Evolutionary conservation across 1,140 invertebrate species (phyloP).

Genomic region (Platyura marginata): DNA sequence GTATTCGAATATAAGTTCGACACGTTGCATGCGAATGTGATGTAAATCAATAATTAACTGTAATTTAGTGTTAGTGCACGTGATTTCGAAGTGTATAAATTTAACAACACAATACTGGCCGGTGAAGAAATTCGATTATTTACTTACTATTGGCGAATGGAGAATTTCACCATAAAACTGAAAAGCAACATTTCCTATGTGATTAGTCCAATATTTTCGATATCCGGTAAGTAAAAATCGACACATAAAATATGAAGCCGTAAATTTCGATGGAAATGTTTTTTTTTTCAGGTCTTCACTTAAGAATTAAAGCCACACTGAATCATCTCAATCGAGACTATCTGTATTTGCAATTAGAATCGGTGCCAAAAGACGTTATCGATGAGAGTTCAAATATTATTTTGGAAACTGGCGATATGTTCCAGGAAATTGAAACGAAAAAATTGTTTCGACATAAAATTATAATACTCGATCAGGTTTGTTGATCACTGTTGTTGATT

Average conservation of each 20-base stretch:
- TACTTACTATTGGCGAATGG: slow-evolving; percentile 21
- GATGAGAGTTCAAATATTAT: slow-evolving; percentile 9
- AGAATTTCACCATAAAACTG: slow-evolving; percentile 18
- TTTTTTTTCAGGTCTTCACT: neutral
- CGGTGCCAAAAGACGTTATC: neutral
- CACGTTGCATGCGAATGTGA: too few species aligned
- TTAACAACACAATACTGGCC: slow-evolving; percentile 19
- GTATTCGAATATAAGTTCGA: too few species aligned
- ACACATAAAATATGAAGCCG: too few species aligned
- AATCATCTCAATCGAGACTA: slow-evolving; percentile 19
- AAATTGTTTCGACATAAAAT: slow-evolving; percentile 17
- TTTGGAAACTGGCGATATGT: slow-evolving; percentile 16
- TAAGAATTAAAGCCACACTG: slow-evolving; percentile 16
- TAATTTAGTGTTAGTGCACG: neutral
- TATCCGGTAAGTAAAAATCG: slow-evolving; percentile 16
- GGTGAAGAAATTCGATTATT: slow-evolving; percentile 16
- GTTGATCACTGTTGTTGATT: too few species aligned
- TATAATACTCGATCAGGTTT: slow-evolving; percentile 16
- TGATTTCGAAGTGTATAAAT: slow-evolving; percentile 10
- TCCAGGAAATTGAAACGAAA: slow-evolving; percentile 12
- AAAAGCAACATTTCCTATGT: slow-evolving; percentile 6
- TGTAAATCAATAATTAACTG: too few species aligned
- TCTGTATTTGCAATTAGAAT: slow-evolving; percentile 13
- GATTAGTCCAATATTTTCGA: slow-evolving; percentile 17
- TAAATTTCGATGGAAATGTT: too few species aligned